These are phyloP conservation scores for Xanthia icteritia DNA, from an alignment of 2,888 invertebrate genomes.

Conservation along the genomic window DNA sequence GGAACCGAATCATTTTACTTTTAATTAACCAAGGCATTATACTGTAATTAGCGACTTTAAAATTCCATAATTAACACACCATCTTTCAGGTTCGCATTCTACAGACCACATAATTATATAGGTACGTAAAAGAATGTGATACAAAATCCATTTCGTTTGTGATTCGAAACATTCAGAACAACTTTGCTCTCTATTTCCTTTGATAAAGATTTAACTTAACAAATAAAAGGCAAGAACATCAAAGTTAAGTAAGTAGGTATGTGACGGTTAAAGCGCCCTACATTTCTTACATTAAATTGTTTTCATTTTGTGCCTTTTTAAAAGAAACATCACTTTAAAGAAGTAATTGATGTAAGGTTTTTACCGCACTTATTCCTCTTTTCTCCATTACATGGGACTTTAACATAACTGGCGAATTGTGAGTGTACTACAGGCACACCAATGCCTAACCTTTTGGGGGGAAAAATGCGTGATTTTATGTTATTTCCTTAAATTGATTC, in stretches of 20 bases:
- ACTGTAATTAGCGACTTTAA: background rate
- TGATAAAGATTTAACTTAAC: conserved; percentile 1
- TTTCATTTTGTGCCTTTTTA: background rate
- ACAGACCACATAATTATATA: background rate
- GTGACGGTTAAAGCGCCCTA: background rate
- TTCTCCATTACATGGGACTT: too few species aligned
- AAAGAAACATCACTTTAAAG: background rate
- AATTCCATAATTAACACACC: conserved; percentile 4
- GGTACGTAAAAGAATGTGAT: background rate
- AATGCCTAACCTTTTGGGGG: too few species aligned
- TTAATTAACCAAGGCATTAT: conserved; percentile 2
- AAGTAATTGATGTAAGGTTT: background rate
- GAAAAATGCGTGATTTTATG: too few species aligned
- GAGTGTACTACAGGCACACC: too few species aligned
- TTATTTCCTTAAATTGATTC: background rate
- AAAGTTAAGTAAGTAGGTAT: background rate
- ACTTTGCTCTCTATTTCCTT: conserved; percentile 9
- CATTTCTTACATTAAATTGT: background rate
- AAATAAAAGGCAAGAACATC: background rate
- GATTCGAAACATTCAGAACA: background rate
- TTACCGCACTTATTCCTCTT: background rate
- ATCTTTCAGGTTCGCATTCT: background rate
- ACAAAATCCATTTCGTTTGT: conserved; percentile 1
- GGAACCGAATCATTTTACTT: conserved; percentile 10
- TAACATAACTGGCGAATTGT: too few species aligned